Base-by-base conservation (phyloP, 92 coral and sea anemone genomes). In the Parazoanthus atlanticus region DNA sequence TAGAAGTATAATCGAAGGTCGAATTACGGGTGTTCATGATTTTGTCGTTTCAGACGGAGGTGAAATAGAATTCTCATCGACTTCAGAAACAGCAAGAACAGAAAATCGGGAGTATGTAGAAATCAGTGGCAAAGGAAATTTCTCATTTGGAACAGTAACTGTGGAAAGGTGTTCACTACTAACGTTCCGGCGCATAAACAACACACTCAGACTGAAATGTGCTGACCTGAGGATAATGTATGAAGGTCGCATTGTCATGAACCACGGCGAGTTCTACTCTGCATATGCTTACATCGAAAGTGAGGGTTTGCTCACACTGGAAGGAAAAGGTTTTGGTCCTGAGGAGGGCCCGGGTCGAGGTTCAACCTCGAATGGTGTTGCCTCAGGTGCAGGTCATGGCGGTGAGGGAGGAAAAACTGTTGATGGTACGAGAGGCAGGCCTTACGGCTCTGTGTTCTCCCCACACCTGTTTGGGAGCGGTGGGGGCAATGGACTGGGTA, bases 321-420 rank as follows among this genome's bases (percentile, higher is more conserved):
- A 93, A 33, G 95, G 95, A 47, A 90, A 76, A 67, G 95, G 95
- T 11, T 93, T 90, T 56, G 82, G 82, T 46, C 91, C 88, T 23
- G 91, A 93, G 73, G 72, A 84, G 30, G 95, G 95, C 7, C 93
- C 93, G 21, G 95, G 95, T 28, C 47, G 74, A n/a, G 95, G 95
- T 16, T 69, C 32, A 17, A 90, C 95, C 10, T 72, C 93, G 21
- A 69, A 33, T 8, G 80, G 70, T 80, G 89, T 94, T 13, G 99
- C 89, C 11, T 87, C 90, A 30, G 95, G 95, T 30, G 95, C 95
- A 33, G 93, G 95, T 25, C 92, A 93, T 82, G 95, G 95, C 5
- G 95, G 95, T 76, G 93, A 90, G 31, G 95, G 95, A 10, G 95
- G 91, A 32, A 89, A 66, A 34, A 84, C 92, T 21, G 30, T 32